Base-by-base conservation (phyloP, 2,888 invertebrate species). In the Eugnorisma glareosa region DNA sequence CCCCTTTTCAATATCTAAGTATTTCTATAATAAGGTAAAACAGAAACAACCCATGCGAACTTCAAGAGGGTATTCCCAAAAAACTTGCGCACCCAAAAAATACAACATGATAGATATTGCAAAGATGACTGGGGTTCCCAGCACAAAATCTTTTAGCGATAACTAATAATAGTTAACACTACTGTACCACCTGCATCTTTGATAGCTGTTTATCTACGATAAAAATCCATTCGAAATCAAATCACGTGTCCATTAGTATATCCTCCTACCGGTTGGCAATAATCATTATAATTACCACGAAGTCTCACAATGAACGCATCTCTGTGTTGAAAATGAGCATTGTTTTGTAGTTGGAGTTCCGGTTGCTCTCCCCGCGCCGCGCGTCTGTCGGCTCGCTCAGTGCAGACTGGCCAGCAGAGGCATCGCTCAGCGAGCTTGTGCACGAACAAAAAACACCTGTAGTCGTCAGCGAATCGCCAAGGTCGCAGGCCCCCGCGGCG, bases 361-460 rank as follows among this genome's bases (percentile, higher is more conserved):
- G 94, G 94, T 93, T 94, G 91, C 89, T 89, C 90, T 92, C 90
- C 91, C 91, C 91, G 89, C 90, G 75, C 88, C 89, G 84, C 90
- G 86, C 90, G 87, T 88, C 87, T 83, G 84, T 86, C 85, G 86
- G 82, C 86, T 89, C 87, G 89, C 84, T 88, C 88, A 80, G 88
- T 84, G 86, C 85, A 89, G 87, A 91, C 89, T 90, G 90, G 89
- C 90, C 91, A 90, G 88, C 90, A 88, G 92, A 90, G 90, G 92
- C 93, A 92, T 93, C 90, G 92, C 91, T 92, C 90, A 86, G 90
- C 92, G 92, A 93, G 95, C 93, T 93, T 91, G 92, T 92, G 92
- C 91, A 92, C 95, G 95, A 95, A 96, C 94, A 96, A 96, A 95
- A 96, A 95, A 95, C 96, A 96, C 96, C 96, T 96, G 96, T 96